Base-by-base conservation (phyloP, 2,797 vertebrate species). In the Enoplosus armatus region DNA sequence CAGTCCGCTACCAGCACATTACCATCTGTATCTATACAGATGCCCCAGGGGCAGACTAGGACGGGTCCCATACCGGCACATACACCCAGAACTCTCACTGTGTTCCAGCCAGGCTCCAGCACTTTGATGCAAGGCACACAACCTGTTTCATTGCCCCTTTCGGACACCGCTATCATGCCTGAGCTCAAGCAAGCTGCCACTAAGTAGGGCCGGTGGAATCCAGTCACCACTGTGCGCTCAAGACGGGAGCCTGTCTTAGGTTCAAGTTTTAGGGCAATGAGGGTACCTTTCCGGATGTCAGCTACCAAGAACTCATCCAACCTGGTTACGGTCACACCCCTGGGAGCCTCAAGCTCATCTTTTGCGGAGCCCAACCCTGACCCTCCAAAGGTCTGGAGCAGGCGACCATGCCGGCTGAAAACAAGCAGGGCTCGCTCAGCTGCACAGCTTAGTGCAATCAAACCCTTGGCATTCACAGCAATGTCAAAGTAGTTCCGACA, bases 401-500 rank as follows among this genome's bases (percentile, higher is more conserved):
- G 93, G 11, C 94, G 94, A 0, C 96, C 96, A 5, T 95, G 95
- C 2, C 95, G 88, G 77, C 75, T 96, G 80, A 96, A 96, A 10
- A 97, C 90, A 3, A 96, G 94, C 10, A 96, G 91, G 18, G 94
- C 93, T 31, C 93, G 88, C 72, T 96, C 92, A 6, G 95, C 93
- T 1, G 95, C 90, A 76, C 95, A 96, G 87, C 94, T 96, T 24
- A 97, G 62, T 1, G 95, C 96, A 15, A 96, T 93, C 65, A 96
- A 88, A 11, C 96, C 96, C 58, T 96, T 95, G 10, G 90, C 73
- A 60, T 94, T 96, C 16, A 96, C 95, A 0, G 96, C 95, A 22
- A 97, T 93, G 64, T 97, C 96, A 71, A 96, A 96, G 85, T 95
- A 96, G 87, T 96, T 95, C 39, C 91, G 90, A 54, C 92, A 95